phyloP scores from a whole-genome alignment of 2,888 invertebrate species.

The Leucania comma region DNA sequence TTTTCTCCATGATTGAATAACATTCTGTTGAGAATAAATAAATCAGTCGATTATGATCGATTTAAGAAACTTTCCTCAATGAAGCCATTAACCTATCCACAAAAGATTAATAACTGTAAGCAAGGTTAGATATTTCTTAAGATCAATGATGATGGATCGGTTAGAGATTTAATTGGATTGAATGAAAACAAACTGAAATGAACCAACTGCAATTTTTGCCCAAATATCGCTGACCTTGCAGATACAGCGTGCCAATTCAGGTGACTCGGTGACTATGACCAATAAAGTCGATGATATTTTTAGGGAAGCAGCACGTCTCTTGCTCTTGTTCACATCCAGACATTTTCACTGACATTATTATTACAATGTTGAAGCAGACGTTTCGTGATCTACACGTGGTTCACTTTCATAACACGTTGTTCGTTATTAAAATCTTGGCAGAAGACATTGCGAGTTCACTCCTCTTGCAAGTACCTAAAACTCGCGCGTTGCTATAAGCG shows the following conservation, averaged over 20 bases:
- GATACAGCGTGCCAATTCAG: conserved; percentile 2
- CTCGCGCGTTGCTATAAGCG: conserved; percentile 53
- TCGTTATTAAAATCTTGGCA: conserved; percentile 67
- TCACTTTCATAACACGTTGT: conserved; percentile 39
- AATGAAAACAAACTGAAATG: background rate
- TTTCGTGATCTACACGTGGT: conserved; percentile 25
- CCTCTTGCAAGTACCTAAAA: conserved; percentile 51
- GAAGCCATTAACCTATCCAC: background rate
- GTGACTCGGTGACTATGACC: background rate
- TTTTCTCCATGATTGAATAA: background rate
- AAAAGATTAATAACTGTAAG: background rate
- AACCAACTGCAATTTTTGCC: background rate
- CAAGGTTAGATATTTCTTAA: conserved; percentile 3
- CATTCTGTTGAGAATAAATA: background rate
- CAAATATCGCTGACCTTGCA: background rate
- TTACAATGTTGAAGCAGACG: conserved; percentile 34
- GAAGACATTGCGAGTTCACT: conserved; percentile 57
- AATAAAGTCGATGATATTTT: conserved; percentile 5
- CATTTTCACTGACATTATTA: conserved; percentile 7
- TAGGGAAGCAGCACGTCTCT: background rate
- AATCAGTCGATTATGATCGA: background rate
- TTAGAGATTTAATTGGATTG: background rate
- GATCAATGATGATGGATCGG: background rate
- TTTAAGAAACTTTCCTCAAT: background rate
- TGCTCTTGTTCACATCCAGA: conserved; percentile 2